Evolutionary conservation across 2,113 vertebrate genomes (phyloP).

Genomic region (Psammodynastes pulverulentus): DNA sequence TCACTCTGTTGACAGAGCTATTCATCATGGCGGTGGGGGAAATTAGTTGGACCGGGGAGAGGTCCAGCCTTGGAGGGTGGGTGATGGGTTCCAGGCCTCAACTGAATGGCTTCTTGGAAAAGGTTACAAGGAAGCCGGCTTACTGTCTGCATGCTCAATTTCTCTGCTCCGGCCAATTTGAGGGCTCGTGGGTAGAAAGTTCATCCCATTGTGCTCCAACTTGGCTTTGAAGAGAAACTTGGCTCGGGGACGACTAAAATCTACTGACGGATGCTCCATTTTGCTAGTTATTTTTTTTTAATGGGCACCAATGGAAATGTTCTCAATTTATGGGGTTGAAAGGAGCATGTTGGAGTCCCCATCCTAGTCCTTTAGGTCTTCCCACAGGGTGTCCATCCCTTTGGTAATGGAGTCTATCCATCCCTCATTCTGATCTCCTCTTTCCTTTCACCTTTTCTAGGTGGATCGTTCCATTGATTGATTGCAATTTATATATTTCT

Average conservation of each 20-base stretch:
- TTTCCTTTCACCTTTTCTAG: not conserved
- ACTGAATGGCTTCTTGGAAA: not conserved
- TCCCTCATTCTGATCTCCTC: too few relatives aligned
- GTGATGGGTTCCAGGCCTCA: not conserved
- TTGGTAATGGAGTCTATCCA: too few relatives aligned
- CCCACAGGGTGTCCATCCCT: too few relatives aligned
- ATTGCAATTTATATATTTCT: not conserved
- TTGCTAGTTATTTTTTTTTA: not conserved
- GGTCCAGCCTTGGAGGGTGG: not conserved
- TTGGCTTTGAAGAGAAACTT: not conserved
- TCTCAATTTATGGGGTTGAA: not conserved
- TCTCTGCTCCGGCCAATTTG: not conserved
- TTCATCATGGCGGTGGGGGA: slow-evolving; percentile 52
- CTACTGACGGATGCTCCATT: not conserved
- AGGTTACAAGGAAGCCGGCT: not conserved
- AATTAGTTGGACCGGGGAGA: slow-evolving; percentile 46
- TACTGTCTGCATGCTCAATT: fast-evolving
- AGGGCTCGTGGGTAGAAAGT: not conserved
- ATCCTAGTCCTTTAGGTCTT: too few relatives aligned
- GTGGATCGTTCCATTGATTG: too few relatives aligned
- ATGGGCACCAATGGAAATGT: too few relatives aligned
- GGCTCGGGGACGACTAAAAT: not conserved
- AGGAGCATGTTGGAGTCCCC: too few relatives aligned
- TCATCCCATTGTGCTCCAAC: not conserved
- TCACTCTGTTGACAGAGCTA: slow-evolving; percentile 50